These are phyloP conservation scores for Microtus oregoni DNA, from an alignment of 2,113 vertebrate genomes.

Conservation along the genomic window DNA sequence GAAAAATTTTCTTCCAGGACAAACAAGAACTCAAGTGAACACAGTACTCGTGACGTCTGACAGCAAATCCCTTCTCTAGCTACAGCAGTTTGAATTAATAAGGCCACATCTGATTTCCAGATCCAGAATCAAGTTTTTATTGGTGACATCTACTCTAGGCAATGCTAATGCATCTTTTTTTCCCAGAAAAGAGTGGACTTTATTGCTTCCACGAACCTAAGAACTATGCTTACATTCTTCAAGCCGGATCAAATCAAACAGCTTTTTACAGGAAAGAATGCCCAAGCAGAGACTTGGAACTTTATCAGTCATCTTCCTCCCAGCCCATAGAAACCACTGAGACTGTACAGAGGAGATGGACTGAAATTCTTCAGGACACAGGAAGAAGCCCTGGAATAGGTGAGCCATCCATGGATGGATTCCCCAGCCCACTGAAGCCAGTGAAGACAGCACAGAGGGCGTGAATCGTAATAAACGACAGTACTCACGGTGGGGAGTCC, in stretches of 20 bases:
- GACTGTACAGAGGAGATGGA: constrained; percentile 12
- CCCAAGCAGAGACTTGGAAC: background rate
- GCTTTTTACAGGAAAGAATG: constrained; percentile 31
- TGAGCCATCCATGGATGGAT: background rate
- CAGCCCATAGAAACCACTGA: constrained; percentile 21
- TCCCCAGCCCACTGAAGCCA: constrained; percentile 36
- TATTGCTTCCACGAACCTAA: constrained; percentile 10
- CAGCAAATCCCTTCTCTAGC: constrained; percentile 15
- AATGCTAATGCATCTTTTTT: background rate
- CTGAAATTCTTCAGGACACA: constrained; percentile 29
- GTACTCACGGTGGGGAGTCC: constrained; percentile 78
- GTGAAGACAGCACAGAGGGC: constrained; percentile 6
- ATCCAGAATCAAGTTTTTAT: background rate
- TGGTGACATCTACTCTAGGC: background rate
- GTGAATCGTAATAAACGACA: constrained; percentile 66
- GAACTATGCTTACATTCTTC: constrained; percentile 30
- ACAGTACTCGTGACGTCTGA: background rate
- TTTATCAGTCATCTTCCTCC: background rate
- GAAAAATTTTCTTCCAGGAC: background rate
- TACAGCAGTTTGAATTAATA: constrained; percentile 65
- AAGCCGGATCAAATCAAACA: constrained; percentile 23
- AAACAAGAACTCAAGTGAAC: background rate
- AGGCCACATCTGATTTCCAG: constrained; percentile 27
- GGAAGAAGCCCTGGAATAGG: constrained; percentile 51
- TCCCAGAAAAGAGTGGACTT: constrained; percentile 26